phyloP scores from a whole-genome alignment of 2,888 invertebrate genomes.

The Nymphalis urticae region DNA sequence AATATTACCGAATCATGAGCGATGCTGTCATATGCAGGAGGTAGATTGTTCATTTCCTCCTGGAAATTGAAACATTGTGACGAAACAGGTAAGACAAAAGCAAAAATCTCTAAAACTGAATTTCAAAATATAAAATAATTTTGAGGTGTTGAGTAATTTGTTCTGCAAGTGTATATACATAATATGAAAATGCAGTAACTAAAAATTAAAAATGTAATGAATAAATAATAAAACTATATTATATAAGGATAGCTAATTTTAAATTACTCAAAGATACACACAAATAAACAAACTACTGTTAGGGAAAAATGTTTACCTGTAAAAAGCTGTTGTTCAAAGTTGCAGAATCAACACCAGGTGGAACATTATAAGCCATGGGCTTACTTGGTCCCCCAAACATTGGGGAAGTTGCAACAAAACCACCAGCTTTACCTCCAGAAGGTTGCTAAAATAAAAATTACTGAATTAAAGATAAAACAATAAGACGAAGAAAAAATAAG shows the following conservation, averaged over 20 bases:
- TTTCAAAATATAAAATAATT: background rate
- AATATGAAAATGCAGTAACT: background rate
- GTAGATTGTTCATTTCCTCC: conserved; percentile 85
- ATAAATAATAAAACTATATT: background rate
- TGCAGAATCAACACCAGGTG: conserved; percentile 83
- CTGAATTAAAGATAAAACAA: too few species aligned
- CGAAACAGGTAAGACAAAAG: background rate
- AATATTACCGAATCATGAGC: conserved; percentile 88
- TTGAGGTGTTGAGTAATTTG: background rate
- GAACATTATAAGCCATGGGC: conserved; percentile 85
- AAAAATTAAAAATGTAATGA: background rate
- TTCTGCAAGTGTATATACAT: background rate
- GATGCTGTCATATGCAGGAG: conserved; percentile 86
- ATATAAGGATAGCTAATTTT: background rate
- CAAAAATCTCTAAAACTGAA: background rate
- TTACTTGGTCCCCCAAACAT: conserved; percentile 52
- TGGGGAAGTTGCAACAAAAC: conserved; percentile 63
- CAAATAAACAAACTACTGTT: background rate
- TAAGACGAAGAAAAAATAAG: too few species aligned
- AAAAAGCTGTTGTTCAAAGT: conserved; percentile 84
- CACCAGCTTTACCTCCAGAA: conserved; percentile 74
- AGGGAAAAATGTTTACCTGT: conserved; percentile 61
- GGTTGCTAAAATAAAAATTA: conserved; percentile 50
- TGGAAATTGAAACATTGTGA: conserved; percentile 56
- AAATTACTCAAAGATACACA: background rate